phyloP scores from a whole-genome alignment of 2,888 invertebrate species.

The Uropetala carovei region DNA sequence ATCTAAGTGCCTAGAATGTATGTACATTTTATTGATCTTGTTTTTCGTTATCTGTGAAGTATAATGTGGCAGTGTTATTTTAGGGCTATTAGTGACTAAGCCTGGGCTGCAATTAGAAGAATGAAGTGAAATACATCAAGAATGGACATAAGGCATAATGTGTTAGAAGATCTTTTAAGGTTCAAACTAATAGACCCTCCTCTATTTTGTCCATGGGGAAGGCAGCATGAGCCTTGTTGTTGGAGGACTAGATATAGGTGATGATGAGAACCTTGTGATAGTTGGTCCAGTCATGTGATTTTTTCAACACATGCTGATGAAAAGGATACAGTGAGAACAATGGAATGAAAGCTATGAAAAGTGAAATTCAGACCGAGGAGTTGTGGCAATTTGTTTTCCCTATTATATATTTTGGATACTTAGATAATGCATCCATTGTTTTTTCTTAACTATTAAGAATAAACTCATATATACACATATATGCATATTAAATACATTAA shows the following conservation, averaged over 20 bases:
- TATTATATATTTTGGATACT: slow-evolving; percentile 63
- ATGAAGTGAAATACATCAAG: slow-evolving; percentile 52
- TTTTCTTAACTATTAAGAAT: slow-evolving; percentile 65
- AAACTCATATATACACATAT: slow-evolving; percentile 65
- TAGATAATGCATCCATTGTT: slow-evolving; percentile 64
- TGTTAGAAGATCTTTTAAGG: slow-evolving; percentile 59
- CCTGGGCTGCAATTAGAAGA: slow-evolving; percentile 54
- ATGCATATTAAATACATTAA: slow-evolving; percentile 62
- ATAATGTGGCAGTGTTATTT: slow-evolving; percentile 63
- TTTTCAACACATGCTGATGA: slow-evolving; percentile 58
- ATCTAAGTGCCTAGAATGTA: slow-evolving; percentile 66
- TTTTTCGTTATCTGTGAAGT: slow-evolving; percentile 64
- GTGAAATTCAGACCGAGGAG: slow-evolving; percentile 59
- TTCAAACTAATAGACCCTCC: slow-evolving; percentile 63
- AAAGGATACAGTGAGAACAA: slow-evolving; percentile 37
- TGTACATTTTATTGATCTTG: slow-evolving; percentile 64
- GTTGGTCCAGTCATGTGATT: slow-evolving; percentile 60
- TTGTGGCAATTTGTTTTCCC: slow-evolving; percentile 60
- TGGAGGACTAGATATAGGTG: slow-evolving; percentile 2
- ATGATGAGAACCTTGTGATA: slow-evolving; percentile 41
- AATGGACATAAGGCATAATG: slow-evolving; percentile 46
- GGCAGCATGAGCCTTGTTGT: slow-evolving; percentile 34
- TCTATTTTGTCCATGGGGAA: slow-evolving; percentile 55
- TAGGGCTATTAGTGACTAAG: slow-evolving; percentile 59
- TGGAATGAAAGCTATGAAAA: slow-evolving; percentile 39